Evolutionary conservation across 2,888 invertebrate genomes (phyloP).

Genomic region (Epinotia bilunana): DNA sequence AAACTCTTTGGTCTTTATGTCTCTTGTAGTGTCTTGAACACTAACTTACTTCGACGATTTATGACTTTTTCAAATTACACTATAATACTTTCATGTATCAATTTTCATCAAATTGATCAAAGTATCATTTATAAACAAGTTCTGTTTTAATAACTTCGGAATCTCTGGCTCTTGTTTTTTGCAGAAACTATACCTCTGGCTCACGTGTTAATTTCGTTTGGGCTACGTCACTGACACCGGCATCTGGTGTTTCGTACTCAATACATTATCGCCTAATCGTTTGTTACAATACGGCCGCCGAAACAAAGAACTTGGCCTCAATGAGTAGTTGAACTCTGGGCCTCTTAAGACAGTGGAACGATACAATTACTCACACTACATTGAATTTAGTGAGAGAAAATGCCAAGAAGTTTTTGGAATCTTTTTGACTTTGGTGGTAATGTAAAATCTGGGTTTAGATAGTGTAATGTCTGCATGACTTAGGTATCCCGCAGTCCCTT

Average conservation of each 20-base stretch:
- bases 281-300: slow-evolving; percentile 50
- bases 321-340: slow-evolving; percentile 50
- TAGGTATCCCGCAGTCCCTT: no score
- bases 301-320: slow-evolving; percentile 60
- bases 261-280: slow-evolving; percentile 51
- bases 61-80: no score
- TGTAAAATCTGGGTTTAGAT: no score
- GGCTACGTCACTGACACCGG: slow-evolving; percentile 45
- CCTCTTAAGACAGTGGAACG: slow-evolving; percentile 26
- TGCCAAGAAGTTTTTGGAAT: background rate
- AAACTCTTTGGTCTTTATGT: no score
- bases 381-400: slow-evolving; percentile 5
- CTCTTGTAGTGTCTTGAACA: no score
- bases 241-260: slow-evolving; percentile 30
- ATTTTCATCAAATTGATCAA: no score
- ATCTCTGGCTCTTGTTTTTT: background rate
- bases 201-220: slow-evolving; percentile 33
- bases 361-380: slow-evolving; percentile 1
- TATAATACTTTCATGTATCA: no score
- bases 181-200: background rate
- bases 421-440: no score
- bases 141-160: background rate
- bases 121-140: background rate
- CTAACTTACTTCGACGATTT: no score
- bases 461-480: no score